Evolutionary conservation across 2,113 vertebrate species (phyloP).

Genomic region (Sphyrna mokarran): DNA sequence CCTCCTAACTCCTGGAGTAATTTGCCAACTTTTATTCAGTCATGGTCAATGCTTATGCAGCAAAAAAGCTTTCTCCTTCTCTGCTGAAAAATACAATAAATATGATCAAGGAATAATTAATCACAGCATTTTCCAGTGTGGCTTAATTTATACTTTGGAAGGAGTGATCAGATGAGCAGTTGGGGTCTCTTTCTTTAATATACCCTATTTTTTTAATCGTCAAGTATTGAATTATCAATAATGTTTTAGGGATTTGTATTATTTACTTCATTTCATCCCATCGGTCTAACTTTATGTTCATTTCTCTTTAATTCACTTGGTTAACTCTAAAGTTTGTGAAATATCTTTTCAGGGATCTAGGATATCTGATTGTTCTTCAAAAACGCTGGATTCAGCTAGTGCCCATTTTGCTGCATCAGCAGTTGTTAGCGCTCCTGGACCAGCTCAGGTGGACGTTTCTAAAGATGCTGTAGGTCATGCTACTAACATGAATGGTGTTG

Average conservation of each 20-base stretch:
- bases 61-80: no score
- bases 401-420: constrained; percentile 89
- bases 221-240: not conserved
- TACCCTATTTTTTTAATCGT: not conserved
- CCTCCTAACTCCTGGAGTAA: not conserved
- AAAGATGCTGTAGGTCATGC: constrained; percentile 65
- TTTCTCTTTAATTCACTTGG: not conserved
- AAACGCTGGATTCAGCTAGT: constrained; percentile 83
- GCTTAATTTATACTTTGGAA: not conserved
- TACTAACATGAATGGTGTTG: constrained; percentile 67
- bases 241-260: not conserved
- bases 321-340: not conserved
- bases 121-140: not conserved
- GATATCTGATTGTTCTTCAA: constrained; percentile 70
- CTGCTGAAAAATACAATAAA: not conserved
- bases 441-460: constrained; percentile 56
- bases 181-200: not conserved
- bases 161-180: not conserved
- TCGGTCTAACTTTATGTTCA: not conserved
- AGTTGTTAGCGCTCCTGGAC: constrained; percentile 69
- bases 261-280: not conserved
- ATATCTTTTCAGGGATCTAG: constrained; percentile 55
- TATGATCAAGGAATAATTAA: not conserved
- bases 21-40: not conserved
- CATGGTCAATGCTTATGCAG: not conserved